Percentiles rank a stretch among this genome's conserved stretches.
phyloP scores from a whole-genome alignment of 2,797 vertebrate genomes.

The Petrocephalus sullivani region DNA sequence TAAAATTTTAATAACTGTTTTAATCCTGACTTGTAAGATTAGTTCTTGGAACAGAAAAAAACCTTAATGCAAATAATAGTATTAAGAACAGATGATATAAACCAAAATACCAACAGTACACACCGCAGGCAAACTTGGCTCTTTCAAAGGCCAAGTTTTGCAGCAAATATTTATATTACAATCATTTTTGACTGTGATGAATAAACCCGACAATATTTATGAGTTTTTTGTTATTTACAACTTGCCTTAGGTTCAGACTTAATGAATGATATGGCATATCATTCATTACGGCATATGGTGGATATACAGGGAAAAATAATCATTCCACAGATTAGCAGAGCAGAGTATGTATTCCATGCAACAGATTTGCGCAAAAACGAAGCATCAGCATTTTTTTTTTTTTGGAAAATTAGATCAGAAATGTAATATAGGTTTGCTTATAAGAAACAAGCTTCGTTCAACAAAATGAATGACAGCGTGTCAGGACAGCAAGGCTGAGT shows the following conservation, averaged over 20 bases:
- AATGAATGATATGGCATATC: not conserved
- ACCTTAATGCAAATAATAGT: not conserved
- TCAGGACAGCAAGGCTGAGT: slow-evolving; percentile 1
- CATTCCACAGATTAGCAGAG: not conserved
- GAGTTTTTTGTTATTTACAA: not conserved
- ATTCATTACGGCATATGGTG: not conserved
- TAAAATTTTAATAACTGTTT: not conserved
- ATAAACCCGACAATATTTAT: not conserved
- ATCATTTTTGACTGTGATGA: not conserved
- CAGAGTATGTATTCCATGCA: not conserved
- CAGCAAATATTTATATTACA: not conserved
- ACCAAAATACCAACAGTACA: not conserved
- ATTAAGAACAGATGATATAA: not conserved
- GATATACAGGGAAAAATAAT: not conserved
- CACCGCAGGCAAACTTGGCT: not conserved
- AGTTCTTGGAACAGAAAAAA: not conserved
- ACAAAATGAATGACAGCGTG: slow-evolving; percentile 1
- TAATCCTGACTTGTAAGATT: not conserved
- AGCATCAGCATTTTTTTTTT: not conserved
- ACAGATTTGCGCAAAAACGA: not conserved
- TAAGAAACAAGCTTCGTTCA: not conserved
- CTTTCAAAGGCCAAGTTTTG: not conserved
- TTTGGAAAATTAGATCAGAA: not conserved
- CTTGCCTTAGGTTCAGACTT: not conserved
- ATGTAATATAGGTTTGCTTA: not conserved